These are phyloP conservation scores for Myodes glareolus DNA, from an alignment of 2,113 vertebrate genomes.

Conservation along the genomic window DNA sequence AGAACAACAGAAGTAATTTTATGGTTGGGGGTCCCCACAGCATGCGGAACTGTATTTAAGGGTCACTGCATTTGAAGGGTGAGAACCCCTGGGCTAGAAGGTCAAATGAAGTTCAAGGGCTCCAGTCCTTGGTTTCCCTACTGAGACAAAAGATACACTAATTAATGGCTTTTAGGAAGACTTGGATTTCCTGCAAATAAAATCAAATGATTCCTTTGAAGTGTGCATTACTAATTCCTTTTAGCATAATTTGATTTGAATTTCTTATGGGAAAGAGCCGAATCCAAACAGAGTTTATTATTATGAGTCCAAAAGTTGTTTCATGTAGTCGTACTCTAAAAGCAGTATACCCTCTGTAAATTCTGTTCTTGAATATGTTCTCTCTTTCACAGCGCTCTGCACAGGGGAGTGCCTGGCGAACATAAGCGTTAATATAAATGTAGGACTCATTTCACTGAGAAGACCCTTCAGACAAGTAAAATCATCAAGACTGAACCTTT, in stretches of 20 bases:
- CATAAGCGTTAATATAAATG: not conserved
- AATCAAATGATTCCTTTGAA: constrained; percentile 69
- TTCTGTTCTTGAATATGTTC: not conserved
- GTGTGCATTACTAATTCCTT: constrained; percentile 65
- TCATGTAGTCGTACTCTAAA: constrained; percentile 11
- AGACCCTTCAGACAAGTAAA: not conserved
- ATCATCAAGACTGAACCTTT: constrained; percentile 23
- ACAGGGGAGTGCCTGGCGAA: not conserved
- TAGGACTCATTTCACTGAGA: constrained; percentile 2
- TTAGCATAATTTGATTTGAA: constrained; percentile 74
- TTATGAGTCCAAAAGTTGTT: constrained; percentile 48
- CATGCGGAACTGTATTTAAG: not conserved
- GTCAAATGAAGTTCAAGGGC: constrained; percentile 68
- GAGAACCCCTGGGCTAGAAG: constrained; percentile 4
- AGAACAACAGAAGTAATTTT: not conserved
- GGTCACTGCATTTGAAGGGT: not conserved
- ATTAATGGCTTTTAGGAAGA: constrained; percentile 73
- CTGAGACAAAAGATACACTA: constrained; percentile 63
- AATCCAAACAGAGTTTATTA: constrained; percentile 58
- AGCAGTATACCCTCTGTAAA: constrained; percentile 13
- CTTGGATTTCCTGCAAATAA: constrained; percentile 63
- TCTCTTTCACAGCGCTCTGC: not conserved
- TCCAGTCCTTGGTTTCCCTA: constrained; percentile 61
- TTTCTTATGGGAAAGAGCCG: constrained; percentile 63
- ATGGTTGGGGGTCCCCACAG: not conserved